Evolutionary conservation across 2,113 vertebrate genomes (phyloP), one percentile per base, ranked within the genome.

Genomic region (Pseudorasbora parva): DNA sequence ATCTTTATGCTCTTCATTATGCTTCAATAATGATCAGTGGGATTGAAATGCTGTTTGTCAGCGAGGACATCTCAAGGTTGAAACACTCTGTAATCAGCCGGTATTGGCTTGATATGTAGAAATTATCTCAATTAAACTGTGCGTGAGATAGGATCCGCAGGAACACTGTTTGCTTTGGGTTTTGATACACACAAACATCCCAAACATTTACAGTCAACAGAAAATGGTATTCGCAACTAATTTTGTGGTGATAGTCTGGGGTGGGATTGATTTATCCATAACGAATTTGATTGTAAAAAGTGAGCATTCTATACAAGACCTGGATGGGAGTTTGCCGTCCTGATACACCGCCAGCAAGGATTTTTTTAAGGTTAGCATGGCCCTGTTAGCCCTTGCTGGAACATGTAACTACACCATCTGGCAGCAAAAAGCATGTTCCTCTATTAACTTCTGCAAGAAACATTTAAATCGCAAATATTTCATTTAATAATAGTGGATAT

Each of bases 61-160:
- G 27, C 23, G 68, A 85, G 80, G 75, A 30, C 45, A 8, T 71
- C 81, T 83, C 86, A 85, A 85, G 83, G 83, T 83, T 82, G 51
- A 82, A 66, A 54, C 37, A 78, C 75, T 76, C 54, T 54, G 76
- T 85, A 64, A 87, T 87, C 82, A 84, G 80, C 75, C 9, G 41
- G 73, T 73, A 64, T 76, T 82, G 80, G 60, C 60, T 71, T 33
- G 57, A 43, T 79, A 75, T 43, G 37, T 64, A 62, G 57, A 85
- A 74, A 64, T 51, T 21, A 25, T 54, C 78, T 75, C 83, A 83
- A 85, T 85, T 81, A 81, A 83, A 27, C 9, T 79, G 45, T 75
- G 86, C 41, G 37, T n/a, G 33, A 33, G 60, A 73, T 57, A 23
- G 66, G 79, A n/a, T 33, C 45, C 14, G 19, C 30, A 41, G 21